A percentile compares a stretch with the other conserved stretches of the same genome.
phyloP scores from a whole-genome alignment of 2,888 invertebrate genomes.

The Chloromyia formosa region DNA sequence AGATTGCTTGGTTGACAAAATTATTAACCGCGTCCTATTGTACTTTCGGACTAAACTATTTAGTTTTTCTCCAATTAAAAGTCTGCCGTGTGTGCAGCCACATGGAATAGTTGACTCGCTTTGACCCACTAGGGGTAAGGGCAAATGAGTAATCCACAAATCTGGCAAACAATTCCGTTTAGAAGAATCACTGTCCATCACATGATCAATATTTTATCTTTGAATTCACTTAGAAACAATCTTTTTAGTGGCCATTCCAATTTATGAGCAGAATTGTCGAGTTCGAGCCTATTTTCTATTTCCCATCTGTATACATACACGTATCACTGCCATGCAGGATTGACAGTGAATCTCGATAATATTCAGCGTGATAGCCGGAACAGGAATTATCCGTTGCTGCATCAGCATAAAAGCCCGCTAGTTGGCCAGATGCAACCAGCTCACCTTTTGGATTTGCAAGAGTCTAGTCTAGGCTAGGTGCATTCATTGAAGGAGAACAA shows the following conservation, averaged over 20 bases:
- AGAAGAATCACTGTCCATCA: slow-evolving; percentile 39
- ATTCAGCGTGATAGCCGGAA: slow-evolving; percentile 43
- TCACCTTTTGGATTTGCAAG: neutral
- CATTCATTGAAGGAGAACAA: no score
- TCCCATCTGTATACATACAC: neutral
- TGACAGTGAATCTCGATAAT: slow-evolving; percentile 36
- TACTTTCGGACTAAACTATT: no score
- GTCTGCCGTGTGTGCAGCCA: no score
- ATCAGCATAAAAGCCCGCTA: slow-evolving; percentile 37
- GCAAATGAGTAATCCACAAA: no score
- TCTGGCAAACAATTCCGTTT: neutral
- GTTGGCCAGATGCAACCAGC: neutral
- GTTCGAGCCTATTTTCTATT: slow-evolving; percentile 12
- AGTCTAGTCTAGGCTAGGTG: no score
- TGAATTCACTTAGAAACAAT: slow-evolving; percentile 19
- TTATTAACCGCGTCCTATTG: no score
- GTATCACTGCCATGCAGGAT: neutral
- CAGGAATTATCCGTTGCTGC: slow-evolving; percentile 40
- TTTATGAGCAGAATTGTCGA: slow-evolving; percentile 11
- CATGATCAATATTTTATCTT: slow-evolving; percentile 35
- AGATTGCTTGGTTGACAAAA: no score
- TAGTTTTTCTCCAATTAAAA: no score
- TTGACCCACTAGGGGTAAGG: no score
- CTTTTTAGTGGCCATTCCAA: slow-evolving; percentile 22
- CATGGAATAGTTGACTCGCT: no score